Conservation (phyloP, 2,888 invertebrate species). For the Chrysina gloriosa region DNA sequence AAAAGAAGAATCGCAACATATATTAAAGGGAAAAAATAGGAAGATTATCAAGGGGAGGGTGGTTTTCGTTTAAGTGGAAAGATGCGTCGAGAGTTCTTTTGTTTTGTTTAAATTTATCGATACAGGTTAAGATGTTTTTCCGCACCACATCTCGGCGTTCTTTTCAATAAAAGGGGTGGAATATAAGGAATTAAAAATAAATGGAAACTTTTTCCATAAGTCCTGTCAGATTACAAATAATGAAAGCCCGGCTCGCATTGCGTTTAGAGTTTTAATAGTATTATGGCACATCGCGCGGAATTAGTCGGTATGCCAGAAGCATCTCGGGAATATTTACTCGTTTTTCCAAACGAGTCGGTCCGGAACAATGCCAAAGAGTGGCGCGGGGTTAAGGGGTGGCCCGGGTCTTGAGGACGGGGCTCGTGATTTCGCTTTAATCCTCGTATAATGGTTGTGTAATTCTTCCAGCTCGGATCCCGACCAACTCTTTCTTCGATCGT, state of each 20-base stretch:
- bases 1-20: no score
- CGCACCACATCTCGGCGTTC: neutral
- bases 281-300: slow-evolving; percentile 64
- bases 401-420: slow-evolving; percentile 50
- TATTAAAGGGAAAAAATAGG: no score
- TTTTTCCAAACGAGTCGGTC: slow-evolving; percentile 66
- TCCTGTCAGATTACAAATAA: slow-evolving; percentile 66
- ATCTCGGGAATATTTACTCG: slow-evolving; percentile 65
- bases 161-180: slow-evolving; percentile 65
- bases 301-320: slow-evolving; percentile 61
- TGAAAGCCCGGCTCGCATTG: slow-evolving; percentile 64
- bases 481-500: slow-evolving; percentile 64
- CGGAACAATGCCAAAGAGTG: slow-evolving; percentile 63
- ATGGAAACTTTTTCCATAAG: slow-evolving; percentile 67
- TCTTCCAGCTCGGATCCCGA: slow-evolving; percentile 61
- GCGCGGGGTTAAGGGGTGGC: slow-evolving; percentile 40
- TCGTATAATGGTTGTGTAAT: slow-evolving; percentile 68
- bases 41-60: no score
- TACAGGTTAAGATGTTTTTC: slow-evolving; percentile 35
- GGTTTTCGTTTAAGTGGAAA: slow-evolving; percentile 7
- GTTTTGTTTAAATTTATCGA: slow-evolving; percentile 41
- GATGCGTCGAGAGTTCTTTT: slow-evolving; percentile 1
- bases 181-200: slow-evolving; percentile 67
- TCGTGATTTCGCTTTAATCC: slow-evolving; percentile 67
- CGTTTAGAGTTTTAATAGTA: slow-evolving; percentile 67